phyloP scores from a whole-genome alignment of 2,797 vertebrate species.

The Artibeus lituratus region DNA sequence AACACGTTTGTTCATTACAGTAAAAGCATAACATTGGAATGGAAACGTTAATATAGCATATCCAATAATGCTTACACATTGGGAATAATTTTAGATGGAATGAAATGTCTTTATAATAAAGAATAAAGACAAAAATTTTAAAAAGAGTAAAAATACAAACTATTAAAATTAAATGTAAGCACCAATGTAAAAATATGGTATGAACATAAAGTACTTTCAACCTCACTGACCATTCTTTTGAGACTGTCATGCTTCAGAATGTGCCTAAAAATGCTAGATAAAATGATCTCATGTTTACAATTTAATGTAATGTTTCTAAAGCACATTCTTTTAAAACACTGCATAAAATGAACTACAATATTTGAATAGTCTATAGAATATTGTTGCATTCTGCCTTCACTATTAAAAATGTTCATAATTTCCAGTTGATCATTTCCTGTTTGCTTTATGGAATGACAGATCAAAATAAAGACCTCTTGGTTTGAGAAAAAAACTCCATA shows the following conservation, averaged over 20 bases:
- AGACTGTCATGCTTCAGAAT: background rate
- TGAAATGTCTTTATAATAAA: slow-evolving; percentile 23
- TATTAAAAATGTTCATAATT: background rate
- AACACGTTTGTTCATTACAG: slow-evolving; percentile 39
- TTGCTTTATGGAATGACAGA: slow-evolving; percentile 11
- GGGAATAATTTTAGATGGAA: slow-evolving; percentile 49
- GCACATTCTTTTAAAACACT: slow-evolving; percentile 28
- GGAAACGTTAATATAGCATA: slow-evolving; percentile 52
- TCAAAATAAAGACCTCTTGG: slow-evolving; percentile 23
- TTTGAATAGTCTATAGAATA: slow-evolving; percentile 26
- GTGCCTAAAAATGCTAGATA: slow-evolving; percentile 28
- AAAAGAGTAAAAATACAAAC: slow-evolving; percentile 33
- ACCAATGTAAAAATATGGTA: slow-evolving; percentile 12
- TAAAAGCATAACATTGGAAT: slow-evolving; percentile 35
- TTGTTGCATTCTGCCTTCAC: background rate
- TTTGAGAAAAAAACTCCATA: background rate
- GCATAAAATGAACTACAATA: slow-evolving; percentile 19
- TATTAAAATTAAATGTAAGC: slow-evolving; percentile 41
- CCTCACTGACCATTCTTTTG: slow-evolving; percentile 24
- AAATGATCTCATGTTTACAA: slow-evolving; percentile 20
- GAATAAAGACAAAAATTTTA: slow-evolving; percentile 27
- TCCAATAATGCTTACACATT: slow-evolving; percentile 22
- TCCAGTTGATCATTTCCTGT: slow-evolving; percentile 17
- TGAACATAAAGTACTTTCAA: slow-evolving; percentile 30
- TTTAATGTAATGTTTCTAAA: slow-evolving; percentile 41